phyloP scores from a whole-genome alignment of 1,140 invertebrate species.

The Pseudomyrmex cubaensis region DNA sequence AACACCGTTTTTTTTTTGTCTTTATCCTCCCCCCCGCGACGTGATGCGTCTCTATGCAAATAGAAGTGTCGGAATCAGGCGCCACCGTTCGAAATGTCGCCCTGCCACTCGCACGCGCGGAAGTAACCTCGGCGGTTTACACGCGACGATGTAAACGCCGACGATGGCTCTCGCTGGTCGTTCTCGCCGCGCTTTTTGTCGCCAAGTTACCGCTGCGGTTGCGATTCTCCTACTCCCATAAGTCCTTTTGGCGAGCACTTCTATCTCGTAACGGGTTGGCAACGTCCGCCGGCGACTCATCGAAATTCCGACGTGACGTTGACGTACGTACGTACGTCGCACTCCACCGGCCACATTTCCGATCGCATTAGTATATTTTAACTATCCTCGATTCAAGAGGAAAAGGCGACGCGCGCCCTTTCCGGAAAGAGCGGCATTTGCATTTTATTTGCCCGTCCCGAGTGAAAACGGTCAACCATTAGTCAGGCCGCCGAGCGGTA shows the following conservation, averaged over 20 bases:
- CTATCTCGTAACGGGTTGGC: constrained; percentile 39
- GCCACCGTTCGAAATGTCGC: constrained; percentile 62
- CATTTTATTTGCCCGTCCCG: neutral
- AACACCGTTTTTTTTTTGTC: constrained; percentile 16
- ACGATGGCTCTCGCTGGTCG: constrained; percentile 9
- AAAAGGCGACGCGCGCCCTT: no score
- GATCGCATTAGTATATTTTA: constrained; percentile 57
- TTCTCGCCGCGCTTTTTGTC: constrained; percentile 16
- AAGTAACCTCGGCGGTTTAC: constrained; percentile 41
- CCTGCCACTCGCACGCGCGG: constrained; percentile 67
- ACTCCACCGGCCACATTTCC: constrained; percentile 22
- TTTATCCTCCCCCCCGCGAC: neutral
- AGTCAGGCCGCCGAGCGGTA: no score
- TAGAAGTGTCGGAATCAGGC: constrained; percentile 68
- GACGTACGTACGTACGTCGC: constrained; percentile 21
- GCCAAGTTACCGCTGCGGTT: constrained; percentile 9
- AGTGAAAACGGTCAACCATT: neutral
- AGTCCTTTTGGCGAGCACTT: constrained; percentile 24
- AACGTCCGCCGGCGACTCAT: constrained; percentile 42
- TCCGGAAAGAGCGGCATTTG: constrained; percentile 4
- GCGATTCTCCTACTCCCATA: no score
- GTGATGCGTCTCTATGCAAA: constrained; percentile 68
- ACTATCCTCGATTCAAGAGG: neutral
- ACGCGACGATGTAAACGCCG: constrained; percentile 40
- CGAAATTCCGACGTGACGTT: constrained; percentile 51